phyloP scores from a whole-genome alignment of 2,888 invertebrate genomes.

The Andrena flavipes region DNA sequence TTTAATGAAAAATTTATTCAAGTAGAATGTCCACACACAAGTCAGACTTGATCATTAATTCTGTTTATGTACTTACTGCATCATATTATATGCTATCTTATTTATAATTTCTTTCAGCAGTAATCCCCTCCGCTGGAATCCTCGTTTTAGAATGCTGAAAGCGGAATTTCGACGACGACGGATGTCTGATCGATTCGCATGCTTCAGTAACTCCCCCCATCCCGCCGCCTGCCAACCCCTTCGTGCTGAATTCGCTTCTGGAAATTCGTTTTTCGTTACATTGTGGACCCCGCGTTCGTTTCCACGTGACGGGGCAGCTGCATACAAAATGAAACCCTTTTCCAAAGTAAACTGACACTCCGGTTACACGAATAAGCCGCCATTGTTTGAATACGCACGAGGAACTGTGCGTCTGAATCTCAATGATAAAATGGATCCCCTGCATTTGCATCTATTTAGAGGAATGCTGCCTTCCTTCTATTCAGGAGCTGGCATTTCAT shows the following conservation, averaged over 20 bases:
- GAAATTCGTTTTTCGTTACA: conserved; percentile 29
- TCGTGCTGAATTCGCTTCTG: conserved; percentile 10
- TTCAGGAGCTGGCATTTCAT: background rate
- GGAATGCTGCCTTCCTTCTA: background rate
- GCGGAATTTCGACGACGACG: conserved; percentile 18
- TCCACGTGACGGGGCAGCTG: conserved; percentile 12
- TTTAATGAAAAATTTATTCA: background rate
- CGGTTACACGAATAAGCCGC: conserved; percentile 10
- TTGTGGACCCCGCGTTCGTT: conserved; percentile 3
- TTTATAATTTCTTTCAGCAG: background rate
- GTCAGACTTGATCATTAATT: too few species aligned
- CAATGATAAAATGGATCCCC: background rate
- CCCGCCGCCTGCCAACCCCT: too few species aligned
- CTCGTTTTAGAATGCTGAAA: conserved; percentile 11
- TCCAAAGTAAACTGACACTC: conserved; percentile 31
- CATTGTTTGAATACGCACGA: conserved; percentile 36
- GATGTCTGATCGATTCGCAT: conserved; percentile 35
- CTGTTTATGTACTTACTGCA: background rate
- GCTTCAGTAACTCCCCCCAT: background rate
- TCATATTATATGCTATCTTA: background rate
- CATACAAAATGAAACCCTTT: conserved; percentile 37
- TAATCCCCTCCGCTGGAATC: background rate
- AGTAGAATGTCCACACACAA: background rate
- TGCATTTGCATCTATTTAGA: background rate
- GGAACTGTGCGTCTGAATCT: conserved; percentile 3